Base-by-base conservation (phyloP, 1,140 invertebrate genomes). In the Leptinotarsa defecta region DNA sequence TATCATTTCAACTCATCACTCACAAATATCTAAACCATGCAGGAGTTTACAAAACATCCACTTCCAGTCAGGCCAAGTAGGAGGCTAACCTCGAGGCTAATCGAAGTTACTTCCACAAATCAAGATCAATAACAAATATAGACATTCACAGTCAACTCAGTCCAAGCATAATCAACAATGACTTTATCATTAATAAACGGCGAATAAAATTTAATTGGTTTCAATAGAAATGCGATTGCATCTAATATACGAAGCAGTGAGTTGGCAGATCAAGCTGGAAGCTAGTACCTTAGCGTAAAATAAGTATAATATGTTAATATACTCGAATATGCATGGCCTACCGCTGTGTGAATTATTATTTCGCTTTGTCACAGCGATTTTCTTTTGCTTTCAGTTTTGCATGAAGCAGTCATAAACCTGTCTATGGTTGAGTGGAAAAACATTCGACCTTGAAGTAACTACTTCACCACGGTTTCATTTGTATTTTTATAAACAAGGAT, bases 291-390 rank as follows among this genome's bases (percentile, higher is more conserved):
- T 8, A 57, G 52, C 52, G 52, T 57, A 1, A 57, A 57, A 57
- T 57, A 57, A 57, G 52, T 57, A 19, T 57, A 57, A 57, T n/a
- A 57, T 57, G 52, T 57, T 57, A 57, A 57, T 57, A 57, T 57
- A 57, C 52, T 57, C 52, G 52, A 57, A 57, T 57, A 57, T 57
- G 52, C 52, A 57, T 57, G 52, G 52, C 52, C 17, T 57, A 57
- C 52, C 52, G 52, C 13, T 57, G 52, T 57, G 52, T 57, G 52
- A 57, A 57, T 57, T 57, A 57, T 57, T 57, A 13, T 17, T 57
- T 57, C 52, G 52, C 52, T 57, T 57, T 57, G 52, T 57, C 52
- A 57, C 52, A 19, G 13, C 52, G 52, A 57, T 57, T 57, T 57
- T 57, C 15, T 57, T 57, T 57, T 57, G 15, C 52, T 57, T 57